Evolutionary conservation across 2,113 vertebrate species (phyloP), one percentile per base, ranked within the genome.

Genomic region (Lagenorhynchus albirostris): DNA sequence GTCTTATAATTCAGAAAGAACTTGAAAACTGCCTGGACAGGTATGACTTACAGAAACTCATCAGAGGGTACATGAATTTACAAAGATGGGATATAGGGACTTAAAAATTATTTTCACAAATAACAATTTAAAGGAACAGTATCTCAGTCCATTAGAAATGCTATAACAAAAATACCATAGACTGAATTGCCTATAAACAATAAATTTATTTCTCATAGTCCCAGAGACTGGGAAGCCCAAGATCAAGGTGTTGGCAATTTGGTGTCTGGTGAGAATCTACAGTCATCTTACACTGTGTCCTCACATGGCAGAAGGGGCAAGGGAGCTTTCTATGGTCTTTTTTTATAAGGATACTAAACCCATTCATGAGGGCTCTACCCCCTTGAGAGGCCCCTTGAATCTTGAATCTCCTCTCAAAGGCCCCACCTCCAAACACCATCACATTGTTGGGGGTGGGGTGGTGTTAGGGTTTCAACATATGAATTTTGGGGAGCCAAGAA

Each of bases 31-130:
- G 38, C 47, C n/a, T 92, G 38, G 33, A 81, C 26, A 65, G 44
- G 31, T 65, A 81, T 1, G 8, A 87, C 89, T 91, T 80, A 53
- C 9, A 76, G 23, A 92, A 80, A 83, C 26, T 85, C 58, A 63
- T 25, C 20, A 41, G 1, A 68, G 26, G 53, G 17, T 20, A 77
- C 74, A 68, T 26, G 26, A 73, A 15, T 74, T 67, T 50, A 74
- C 23, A 88, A 47, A 83, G 36, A 94, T 31, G 5, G n/a, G 21
- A 85, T 65, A 74, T 17, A 3, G 31, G n/a, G 26, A 21, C 4
- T 44, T 74, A 87, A 85, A 50, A 92, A 86, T 92, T 84, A 91
- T 38, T 63, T 95, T 93, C 47, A 93, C 65, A 96, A 88, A 47
- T 31, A 89, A 79, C 60, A 86, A 77, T 67, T 68, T 85, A 70